phyloP scores from a whole-genome alignment of 2,797 vertebrate genomes.

The Vireo griseus region DNA sequence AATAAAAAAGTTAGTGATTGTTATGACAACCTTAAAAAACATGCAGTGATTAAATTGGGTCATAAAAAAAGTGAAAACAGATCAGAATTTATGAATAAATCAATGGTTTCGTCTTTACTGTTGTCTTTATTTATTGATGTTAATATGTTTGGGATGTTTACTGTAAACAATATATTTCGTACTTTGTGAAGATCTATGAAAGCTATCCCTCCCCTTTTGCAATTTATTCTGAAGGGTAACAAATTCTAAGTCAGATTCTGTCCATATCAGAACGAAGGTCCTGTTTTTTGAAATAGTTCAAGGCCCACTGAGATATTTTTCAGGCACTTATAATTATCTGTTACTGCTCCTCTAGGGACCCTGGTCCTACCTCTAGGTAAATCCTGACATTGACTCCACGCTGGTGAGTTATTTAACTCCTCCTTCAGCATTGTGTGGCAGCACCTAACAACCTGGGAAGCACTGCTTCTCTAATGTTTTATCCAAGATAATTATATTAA shows the following conservation, averaged over 20 bases:
- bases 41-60: not conserved
- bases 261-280: not conserved
- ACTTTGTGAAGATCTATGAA: not conserved
- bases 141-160: not conserved
- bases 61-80: not conserved
- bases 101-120: not conserved
- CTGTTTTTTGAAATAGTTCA: rapidly evolving
- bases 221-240: not conserved
- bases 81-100: not conserved
- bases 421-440: not conserved
- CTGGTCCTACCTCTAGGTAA: not conserved
- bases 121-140: not conserved
- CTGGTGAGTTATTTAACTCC: not conserved
- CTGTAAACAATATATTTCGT: not conserved
- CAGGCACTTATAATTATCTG: not conserved
- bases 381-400: not conserved
- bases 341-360: not conserved
- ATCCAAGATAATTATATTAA: not conserved
- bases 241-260: not conserved
- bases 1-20: not conserved
- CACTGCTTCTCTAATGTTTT: not conserved
- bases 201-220: not conserved
- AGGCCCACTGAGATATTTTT: not conserved
- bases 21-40: not conserved
- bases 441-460: not conserved